phyloP scores from a whole-genome alignment of 2,113 vertebrate genomes.

The Calypte anna region DNA sequence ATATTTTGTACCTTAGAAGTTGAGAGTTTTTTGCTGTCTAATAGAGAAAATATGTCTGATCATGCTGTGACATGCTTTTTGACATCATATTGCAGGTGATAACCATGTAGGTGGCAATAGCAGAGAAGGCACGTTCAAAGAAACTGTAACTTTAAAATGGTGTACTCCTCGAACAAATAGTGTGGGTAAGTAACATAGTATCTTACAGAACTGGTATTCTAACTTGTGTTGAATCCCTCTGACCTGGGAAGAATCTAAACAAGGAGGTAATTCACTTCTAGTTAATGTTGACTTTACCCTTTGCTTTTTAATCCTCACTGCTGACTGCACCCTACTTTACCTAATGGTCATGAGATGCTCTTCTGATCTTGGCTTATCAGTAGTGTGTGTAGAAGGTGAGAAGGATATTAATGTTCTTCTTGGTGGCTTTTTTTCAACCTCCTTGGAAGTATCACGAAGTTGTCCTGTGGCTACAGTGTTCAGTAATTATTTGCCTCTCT shows the following conservation, averaged over 20 bases:
- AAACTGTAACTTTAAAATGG: slow-evolving; percentile 97
- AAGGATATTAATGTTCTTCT: neutral
- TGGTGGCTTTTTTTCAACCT: neutral
- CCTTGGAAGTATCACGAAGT: neutral
- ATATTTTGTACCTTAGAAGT: neutral
- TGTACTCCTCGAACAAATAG: slow-evolving; percentile 97
- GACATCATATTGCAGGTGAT: slow-evolving; percentile 82
- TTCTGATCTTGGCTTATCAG: neutral
- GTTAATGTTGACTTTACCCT: neutral
- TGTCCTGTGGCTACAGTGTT: neutral
- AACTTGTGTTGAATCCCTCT: neutral
- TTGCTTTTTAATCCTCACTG: neutral
- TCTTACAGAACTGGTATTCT: neutral
- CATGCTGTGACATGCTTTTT: neutral
- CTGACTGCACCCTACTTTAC: neutral
- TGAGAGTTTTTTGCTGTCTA: neutral
- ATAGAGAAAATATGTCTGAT: neutral
- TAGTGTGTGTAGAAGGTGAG: neutral
- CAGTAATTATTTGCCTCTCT: neutral
- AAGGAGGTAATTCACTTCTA: neutral
- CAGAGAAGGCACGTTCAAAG: slow-evolving; percentile 90
- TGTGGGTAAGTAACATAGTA: slow-evolving; percentile 81
- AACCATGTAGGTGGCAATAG: slow-evolving; percentile 84
- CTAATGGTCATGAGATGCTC: neutral
- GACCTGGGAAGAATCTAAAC: neutral